These are phyloP conservation scores for Acanthoscelides obtectus DNA, from an alignment of 2,888 invertebrate species.

Conservation along the genomic window DNA sequence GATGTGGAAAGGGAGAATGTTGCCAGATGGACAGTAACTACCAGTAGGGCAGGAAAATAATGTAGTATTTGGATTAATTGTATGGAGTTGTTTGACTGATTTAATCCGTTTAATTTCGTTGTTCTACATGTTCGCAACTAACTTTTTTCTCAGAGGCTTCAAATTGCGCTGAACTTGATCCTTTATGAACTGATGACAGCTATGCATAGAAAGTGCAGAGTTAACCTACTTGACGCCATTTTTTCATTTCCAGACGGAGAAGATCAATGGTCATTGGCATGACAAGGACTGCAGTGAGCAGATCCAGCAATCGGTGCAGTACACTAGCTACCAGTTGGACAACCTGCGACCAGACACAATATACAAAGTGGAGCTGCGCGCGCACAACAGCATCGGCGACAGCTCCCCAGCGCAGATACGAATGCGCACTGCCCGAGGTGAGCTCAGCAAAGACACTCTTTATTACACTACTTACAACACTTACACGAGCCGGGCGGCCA, in stretches of 20 bases:
- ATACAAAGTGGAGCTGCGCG: slow-evolving; percentile 79
- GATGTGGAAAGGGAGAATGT: too few relatives aligned
- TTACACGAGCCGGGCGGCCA: slow-evolving; percentile 8
- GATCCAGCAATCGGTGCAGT: slow-evolving; percentile 58
- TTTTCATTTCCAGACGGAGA: slow-evolving; percentile 54
- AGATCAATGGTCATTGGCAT: slow-evolving; percentile 65
- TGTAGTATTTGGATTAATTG: too few relatives aligned
- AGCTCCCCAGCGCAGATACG: slow-evolving; percentile 73
- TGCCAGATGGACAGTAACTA: too few relatives aligned
- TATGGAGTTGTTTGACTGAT: too few relatives aligned
- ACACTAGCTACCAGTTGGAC: slow-evolving; percentile 63
- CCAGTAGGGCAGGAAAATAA: too few relatives aligned
- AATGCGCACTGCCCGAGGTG: slow-evolving; percentile 85
- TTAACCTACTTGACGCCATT: too few relatives aligned
- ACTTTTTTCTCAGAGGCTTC: too few relatives aligned
- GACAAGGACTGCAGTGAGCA: slow-evolving; percentile 53
- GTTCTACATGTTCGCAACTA: too few relatives aligned
- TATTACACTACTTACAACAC: slow-evolving; percentile 29
- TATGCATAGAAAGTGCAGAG: too few relatives aligned
- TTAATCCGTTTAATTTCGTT: too few relatives aligned
- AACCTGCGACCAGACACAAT: slow-evolving; percentile 71
- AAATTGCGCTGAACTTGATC: too few relatives aligned
- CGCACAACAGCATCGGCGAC: slow-evolving; percentile 80
- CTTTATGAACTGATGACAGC: too few relatives aligned
- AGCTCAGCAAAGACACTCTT: slow-evolving; percentile 44